phyloP scores from a whole-genome alignment of 2,113 vertebrate species.

The Macquaria ambigua region DNA sequence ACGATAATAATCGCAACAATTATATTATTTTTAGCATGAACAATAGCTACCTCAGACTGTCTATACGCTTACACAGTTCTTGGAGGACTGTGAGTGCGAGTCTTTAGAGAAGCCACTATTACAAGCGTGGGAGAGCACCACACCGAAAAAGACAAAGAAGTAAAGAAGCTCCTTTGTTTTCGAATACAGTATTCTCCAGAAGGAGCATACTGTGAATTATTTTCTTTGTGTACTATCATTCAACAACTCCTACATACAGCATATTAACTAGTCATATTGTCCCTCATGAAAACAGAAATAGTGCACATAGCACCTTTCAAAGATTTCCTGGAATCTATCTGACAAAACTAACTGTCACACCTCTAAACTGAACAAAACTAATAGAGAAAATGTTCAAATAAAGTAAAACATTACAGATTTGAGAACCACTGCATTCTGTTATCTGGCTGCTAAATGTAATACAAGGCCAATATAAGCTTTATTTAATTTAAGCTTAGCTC shows the following conservation, averaged over 20 bases:
- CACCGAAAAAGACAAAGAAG: neutral
- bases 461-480: neutral
- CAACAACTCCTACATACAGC: constrained; percentile 30
- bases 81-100: neutral
- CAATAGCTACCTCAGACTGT: neutral
- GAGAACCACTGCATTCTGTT: neutral
- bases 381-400: neutral
- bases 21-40: neutral
- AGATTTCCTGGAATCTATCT: neutral
- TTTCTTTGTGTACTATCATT: constrained; percentile 10
- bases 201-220: neutral
- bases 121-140: neutral
- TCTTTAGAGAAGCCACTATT: neutral
- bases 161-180: neutral
- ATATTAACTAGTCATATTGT: neutral
- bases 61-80: neutral
- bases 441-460: neutral
- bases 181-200: neutral
- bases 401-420: neutral
- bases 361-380: neutral
- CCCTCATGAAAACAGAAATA: neutral
- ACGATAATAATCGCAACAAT: neutral
- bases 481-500: neutral
- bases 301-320: neutral
- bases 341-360: neutral